Evolutionary conservation across 2,113 vertebrate species (phyloP), one percentile per base, ranked within the genome.

Genomic region (Myodes glareolus): DNA sequence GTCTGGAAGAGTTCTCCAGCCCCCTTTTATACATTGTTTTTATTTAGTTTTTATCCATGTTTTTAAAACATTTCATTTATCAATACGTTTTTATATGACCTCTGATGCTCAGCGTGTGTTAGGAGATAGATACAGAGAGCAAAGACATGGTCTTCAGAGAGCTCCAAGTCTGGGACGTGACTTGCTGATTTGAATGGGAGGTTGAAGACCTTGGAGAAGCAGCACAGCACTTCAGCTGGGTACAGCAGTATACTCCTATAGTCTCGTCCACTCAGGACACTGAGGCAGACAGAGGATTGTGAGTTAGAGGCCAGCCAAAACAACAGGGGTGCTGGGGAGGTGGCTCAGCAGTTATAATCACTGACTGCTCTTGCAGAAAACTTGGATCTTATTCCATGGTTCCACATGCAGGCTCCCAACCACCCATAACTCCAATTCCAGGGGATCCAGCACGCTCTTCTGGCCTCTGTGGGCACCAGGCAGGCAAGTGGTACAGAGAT

Each of bases 51-150:
- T 39, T 78, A 47, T 67, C 84, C 27, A 31, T 67, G 8, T 88
- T 94, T 92, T 68, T 87, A 84, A 90, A 84, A 68, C 33, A 65
- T 77, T 47, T 92, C 63, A 94, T 23, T 67, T 36, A 55, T 23
- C 58, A 76, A 3, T 36, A 50, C 5, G 12, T 52, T 36, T 70
- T 70, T 88, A 42, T 67, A 29, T 47, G 16, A 33, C 19, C 11
- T 94, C 17, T 50, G n/a, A 50, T 95, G 91, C 4, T 47, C 33
- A 76, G 80, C 3, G 1, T 78, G 47, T 91, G n/a, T 61, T 72
- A 61, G 23, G 45, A n/a, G 52, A 70, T 50, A 11, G 33, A 47
- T 25, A 61, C 5, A 4, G 75, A 86, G 63, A 80, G 65, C 23
- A 58, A 55, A 88, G 77, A 67, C 2, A 7, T 17, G 8, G 10